A percentile compares a stretch with the other conserved stretches of the same genome.
Conservation (phyloP, 1,140 invertebrate genomes). For the Drosophila simulans region DNA sequence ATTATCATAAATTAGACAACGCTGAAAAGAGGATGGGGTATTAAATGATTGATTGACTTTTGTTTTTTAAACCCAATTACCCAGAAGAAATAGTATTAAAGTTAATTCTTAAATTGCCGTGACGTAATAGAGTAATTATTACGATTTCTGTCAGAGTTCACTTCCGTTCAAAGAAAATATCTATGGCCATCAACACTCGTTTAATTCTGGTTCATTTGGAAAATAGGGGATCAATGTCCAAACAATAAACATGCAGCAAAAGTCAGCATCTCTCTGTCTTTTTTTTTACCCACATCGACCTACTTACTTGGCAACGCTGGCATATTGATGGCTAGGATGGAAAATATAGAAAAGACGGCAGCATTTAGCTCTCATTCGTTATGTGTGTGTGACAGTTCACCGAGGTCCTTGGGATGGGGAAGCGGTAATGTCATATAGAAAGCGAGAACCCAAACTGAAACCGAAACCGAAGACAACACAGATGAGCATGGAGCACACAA, state of each 20-base stretch:
- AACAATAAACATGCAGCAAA: conserved; percentile 52
- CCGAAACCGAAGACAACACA: conserved; percentile 64
- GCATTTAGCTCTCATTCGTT: conserved; percentile 63
- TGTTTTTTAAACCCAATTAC: not conserved
- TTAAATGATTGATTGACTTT: conserved; percentile 3
- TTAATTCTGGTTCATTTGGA: conserved; percentile 29
- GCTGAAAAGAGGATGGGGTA: not conserved
- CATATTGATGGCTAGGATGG: conserved; percentile 62
- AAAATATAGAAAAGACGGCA: conserved; percentile 57
- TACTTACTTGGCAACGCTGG: conserved; percentile 52
- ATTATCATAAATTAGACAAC: conserved; percentile 48
- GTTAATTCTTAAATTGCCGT: not conserved
- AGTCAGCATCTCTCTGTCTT: not conserved
- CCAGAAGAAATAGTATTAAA: not conserved
- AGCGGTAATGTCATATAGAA: conserved; percentile 1
- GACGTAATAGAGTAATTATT: not conserved
- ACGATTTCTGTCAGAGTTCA: not conserved
- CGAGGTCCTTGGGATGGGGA: conserved; percentile 8
- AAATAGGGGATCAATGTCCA: conserved; percentile 41
- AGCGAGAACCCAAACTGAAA: conserved; percentile 60
- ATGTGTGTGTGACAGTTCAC: conserved; percentile 46
- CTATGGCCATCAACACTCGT: conserved; percentile 38
- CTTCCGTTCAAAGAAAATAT: not conserved
- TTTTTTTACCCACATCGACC: conserved; percentile 35
- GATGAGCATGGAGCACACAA: conserved; percentile 52